Base-by-base conservation (phyloP, 2,113 vertebrate species). In the Opisthocomus hoazin region DNA sequence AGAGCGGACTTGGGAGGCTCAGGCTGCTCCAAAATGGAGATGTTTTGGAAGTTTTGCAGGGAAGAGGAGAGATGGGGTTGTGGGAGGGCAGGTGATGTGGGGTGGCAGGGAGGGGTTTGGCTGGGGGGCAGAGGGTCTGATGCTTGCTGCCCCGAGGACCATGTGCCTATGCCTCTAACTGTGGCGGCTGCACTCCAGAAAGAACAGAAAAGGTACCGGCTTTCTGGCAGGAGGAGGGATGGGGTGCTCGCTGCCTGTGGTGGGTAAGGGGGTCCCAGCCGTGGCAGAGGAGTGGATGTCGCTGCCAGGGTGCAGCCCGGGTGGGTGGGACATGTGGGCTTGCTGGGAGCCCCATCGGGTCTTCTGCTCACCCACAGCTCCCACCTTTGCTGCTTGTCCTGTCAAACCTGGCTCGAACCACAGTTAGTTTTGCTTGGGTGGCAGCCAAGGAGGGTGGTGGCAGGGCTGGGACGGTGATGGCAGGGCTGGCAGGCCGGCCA, bases 231-330 rank as follows among this genome's bases (percentile, higher is more conserved):
- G 50, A 36, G 58, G 13, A 18, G 70, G 19, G 54, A 5, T 24
- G 61, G 4, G 53, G 46, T 37, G 12, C 34, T 45, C 2, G 1
- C 17, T 37, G 58, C 41, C 26, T 30, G 58, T 7, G 36, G 18
- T n/a, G 41, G n/a, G 23, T 13, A n/a, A 3, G 58, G 41, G 48
- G 15, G 41, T 71, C 19, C 41, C 7, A 10, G 56, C 34, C 1
- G 0, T 3, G 1, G 34, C 3, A 5, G 54, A 37, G 85, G n/a
- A 46, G 39, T 2, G 1, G 32, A 0, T 16, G 27, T 53, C 29
- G 4, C 56, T 24, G 56, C 2, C 1, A 34, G 20, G 51, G 19
- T 48, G 51, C 23, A 48, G 51, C 41, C 0, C 2, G 34, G 23
- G 23, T 0, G 1, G 23, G 48, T 23, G 65, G 29, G 75, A n/a